phyloP scores from a whole-genome alignment of 1,140 invertebrate genomes.

The Alviniconcha marisindica region DNA sequence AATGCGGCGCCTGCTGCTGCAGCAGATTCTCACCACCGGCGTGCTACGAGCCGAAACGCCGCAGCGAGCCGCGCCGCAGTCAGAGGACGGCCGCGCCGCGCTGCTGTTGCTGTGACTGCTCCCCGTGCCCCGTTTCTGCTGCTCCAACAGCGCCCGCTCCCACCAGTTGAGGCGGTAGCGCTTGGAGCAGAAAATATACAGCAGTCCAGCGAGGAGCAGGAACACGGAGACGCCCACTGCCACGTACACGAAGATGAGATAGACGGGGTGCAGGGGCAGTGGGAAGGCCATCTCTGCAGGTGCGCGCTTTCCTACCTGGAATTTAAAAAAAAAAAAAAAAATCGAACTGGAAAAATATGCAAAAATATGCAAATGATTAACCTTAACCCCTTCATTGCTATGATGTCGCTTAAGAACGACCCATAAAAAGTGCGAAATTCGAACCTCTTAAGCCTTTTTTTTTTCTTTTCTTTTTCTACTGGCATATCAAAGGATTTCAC shows the following conservation, averaged over 20 bases:
- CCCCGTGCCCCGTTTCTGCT: conserved; percentile 19
- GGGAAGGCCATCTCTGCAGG: conserved; percentile 31
- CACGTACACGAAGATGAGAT: conserved; percentile 55
- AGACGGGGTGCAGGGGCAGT: conserved; percentile 30
- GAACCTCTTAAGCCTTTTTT: no score
- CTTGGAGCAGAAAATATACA: conserved; percentile 60
- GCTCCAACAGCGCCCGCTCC: conserved; percentile 58
- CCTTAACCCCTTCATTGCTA: no score
- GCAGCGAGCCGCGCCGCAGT: not conserved
- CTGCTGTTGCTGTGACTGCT: not conserved
- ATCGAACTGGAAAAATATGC: no score
- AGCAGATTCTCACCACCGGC: conserved; percentile 7
- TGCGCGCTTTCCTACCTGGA: no score
- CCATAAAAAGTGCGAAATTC: no score
- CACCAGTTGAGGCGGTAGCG: conserved; percentile 65
- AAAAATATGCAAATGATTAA: no score
- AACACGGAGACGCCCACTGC: conserved; percentile 48
- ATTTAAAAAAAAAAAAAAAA: no score
- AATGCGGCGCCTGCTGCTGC: conserved; percentile 1
- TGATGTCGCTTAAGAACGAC: no score
- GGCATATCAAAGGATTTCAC: no score
- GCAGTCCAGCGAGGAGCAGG: conserved; percentile 43
- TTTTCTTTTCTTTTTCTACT: no score
- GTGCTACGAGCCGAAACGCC: not conserved
- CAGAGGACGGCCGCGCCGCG: not conserved